Base-by-base conservation (phyloP, 2,888 invertebrate species). In the Scaptomyza parva region DNA sequence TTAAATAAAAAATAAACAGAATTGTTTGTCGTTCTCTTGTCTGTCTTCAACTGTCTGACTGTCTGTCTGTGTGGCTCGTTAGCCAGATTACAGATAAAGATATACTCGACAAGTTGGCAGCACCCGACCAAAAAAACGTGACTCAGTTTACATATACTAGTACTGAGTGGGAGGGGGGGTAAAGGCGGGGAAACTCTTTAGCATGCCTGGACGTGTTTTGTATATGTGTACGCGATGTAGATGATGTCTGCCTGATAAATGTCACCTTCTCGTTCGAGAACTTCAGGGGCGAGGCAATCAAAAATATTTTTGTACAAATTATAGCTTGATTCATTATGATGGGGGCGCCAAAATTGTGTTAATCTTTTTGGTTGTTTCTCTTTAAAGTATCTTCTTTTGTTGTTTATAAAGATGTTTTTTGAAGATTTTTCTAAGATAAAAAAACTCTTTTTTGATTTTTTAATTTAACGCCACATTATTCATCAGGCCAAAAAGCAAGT, bases 311-410 rank as follows among this genome's bases (percentile, higher is more conserved):
- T 80, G 69, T 61, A 82, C 79, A 82, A 78, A 82, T 77, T 85
- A 77, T 60, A 60, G 33, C 78, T 72, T 39, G 60, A 61, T 74
- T 52, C 51, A 55, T 63, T 70, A 60, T 58, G 3, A 50, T 61
- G 70, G 47, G 73, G 83, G 80, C 76, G 83, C 83, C 77, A 70
- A 86, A 84, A 72, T 64, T 54, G 68, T 86, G 59, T 68, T 76
- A 76, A 83, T 57, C 53, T 35, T 51, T 20, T 14, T 37, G 2
- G 7, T 33, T 11, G 24, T 37, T 22, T 28, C 20, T 17, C 28
- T 18, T 8, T 17, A 22, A n/a, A n/a, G n/a, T 22, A 14, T 51
- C 0, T 9, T n/a, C 8, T 22, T 41, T 3, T 47, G 30, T n/a
- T 51, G 53, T 47, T 75, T 76, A 80, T 71, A 48, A 66, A 66